Evolutionary conservation across 2,797 vertebrate species (phyloP).

Genomic region (Megalops cyprinoides): DNA sequence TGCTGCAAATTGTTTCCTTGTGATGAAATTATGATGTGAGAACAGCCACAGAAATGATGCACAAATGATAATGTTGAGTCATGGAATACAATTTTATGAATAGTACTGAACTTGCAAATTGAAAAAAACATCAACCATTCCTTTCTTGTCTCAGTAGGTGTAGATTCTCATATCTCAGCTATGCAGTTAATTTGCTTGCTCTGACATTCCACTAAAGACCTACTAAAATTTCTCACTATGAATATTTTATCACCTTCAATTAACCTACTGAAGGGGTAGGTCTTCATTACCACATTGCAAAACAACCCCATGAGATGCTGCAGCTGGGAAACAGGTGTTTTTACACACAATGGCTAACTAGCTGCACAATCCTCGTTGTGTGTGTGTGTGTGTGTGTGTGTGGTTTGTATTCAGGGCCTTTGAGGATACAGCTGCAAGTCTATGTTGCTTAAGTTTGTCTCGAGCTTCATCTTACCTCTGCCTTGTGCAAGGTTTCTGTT

Average conservation of each 20-base stretch:
- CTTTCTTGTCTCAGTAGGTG: background rate
- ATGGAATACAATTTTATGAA: background rate
- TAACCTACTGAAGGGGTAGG: constrained; percentile 9
- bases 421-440: background rate
- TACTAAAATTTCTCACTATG: constrained; percentile 18
- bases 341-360: background rate
- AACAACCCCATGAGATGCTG: background rate
- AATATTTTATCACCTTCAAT: constrained; percentile 31
- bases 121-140: background rate
- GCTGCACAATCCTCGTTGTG: background rate
- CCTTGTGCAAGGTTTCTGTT: constrained; percentile 96
- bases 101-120: constrained; percentile 5
- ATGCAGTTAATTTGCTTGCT: constrained; percentile 1
- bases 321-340: background rate
- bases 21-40: background rate
- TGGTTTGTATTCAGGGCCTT: background rate
- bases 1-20: background rate
- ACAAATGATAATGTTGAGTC: background rate
- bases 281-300: background rate
- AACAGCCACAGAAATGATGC: background rate
- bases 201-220: constrained; percentile 26
- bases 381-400: too few species aligned
- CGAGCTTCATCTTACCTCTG: constrained; percentile 80
- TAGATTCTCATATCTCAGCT: constrained; percentile 14
- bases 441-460: background rate